Conservation (phyloP, 2,888 invertebrate genomes). For the Drosophila helvetica region DNA sequence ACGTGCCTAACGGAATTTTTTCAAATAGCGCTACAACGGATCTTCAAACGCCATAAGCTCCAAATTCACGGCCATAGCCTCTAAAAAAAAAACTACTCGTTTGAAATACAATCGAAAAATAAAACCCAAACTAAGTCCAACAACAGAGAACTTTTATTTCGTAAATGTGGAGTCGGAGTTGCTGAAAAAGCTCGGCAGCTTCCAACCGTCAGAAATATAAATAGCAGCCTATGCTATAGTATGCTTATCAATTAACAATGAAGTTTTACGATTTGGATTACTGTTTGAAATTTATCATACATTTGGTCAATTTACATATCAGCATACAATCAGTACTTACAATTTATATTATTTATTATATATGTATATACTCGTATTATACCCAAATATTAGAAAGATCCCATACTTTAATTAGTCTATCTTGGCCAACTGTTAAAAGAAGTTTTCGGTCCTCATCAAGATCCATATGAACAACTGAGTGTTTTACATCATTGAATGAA, state of each 20-base stretch:
- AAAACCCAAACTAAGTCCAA: no score
- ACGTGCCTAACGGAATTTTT: no score
- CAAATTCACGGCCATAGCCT: no score
- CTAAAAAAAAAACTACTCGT: no score
- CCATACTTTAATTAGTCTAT: conserved; percentile 97
- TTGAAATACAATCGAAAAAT: no score
- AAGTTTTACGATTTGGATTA: not conserved
- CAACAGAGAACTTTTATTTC: no score
- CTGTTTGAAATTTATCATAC: conserved; percentile 14
- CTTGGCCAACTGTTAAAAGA: conserved; percentile 96
- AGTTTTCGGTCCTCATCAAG: conserved; percentile 94
- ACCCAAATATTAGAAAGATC: conserved; percentile 89
- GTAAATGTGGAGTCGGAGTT: no score
- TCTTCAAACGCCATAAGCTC: no score
- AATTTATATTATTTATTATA: conserved; percentile 1
- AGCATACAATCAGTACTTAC: not conserved
- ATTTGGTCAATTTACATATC: conserved; percentile 30
- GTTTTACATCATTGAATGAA: conserved; percentile 97
- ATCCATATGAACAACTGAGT: conserved; percentile 94
- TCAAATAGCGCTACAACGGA: no score
- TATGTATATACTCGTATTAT: conserved; percentile 42
- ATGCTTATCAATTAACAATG: not conserved
- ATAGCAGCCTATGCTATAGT: no score
- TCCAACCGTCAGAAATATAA: no score
- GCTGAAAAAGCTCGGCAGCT: no score